A percentile compares a stretch with the other conserved stretches of the same genome.
phyloP scores from a whole-genome alignment of 2,888 invertebrate species.

The Ichneumon xanthorius region DNA sequence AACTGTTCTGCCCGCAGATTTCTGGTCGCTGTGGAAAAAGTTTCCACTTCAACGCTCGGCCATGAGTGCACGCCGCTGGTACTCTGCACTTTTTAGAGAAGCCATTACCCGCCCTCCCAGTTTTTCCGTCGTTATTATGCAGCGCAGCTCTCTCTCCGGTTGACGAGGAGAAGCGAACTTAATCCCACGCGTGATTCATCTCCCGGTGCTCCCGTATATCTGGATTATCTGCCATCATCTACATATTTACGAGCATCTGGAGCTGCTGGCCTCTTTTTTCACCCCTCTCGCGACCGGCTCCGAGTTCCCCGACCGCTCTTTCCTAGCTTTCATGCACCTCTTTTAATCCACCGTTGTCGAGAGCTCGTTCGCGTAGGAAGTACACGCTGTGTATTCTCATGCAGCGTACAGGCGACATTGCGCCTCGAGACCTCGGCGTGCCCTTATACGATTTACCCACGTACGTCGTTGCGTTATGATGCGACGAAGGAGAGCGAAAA shows the following conservation, averaged over 20 bases:
- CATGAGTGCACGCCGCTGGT: neutral
- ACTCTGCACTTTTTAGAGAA: constrained; percentile 19
- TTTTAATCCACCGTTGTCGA: constrained; percentile 37
- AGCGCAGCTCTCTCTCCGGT: constrained; percentile 47
- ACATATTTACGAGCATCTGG: constrained; percentile 80
- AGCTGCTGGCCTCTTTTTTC: constrained; percentile 38
- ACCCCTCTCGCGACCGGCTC: constrained; percentile 6
- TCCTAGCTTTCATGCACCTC: constrained; percentile 53
- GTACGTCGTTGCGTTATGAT: constrained; percentile 25
- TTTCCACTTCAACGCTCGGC: neutral
- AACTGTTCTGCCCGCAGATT: neutral
- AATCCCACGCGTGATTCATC: constrained; percentile 81
- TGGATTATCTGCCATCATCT: constrained; percentile 83
- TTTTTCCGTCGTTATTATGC: constrained; percentile 56
- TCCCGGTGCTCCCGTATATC: constrained; percentile 77
- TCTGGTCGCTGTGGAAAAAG: neutral
- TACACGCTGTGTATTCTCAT: constrained; percentile 2
- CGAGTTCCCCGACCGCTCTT: constrained; percentile 19
- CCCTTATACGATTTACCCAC: constrained; percentile 51
- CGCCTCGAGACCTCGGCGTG: constrained; percentile 39
- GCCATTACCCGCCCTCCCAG: constrained; percentile 39
- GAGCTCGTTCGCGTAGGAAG: constrained; percentile 56
- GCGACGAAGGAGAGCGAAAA: constrained; percentile 31
- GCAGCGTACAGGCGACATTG: constrained; percentile 5
- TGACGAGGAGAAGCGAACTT: constrained; percentile 75